Percentiles rank a stretch among this genome's conserved stretches.
phyloP scores from a whole-genome alignment of 2,888 invertebrate species.

The Caenorhabditis imperialis region DNA sequence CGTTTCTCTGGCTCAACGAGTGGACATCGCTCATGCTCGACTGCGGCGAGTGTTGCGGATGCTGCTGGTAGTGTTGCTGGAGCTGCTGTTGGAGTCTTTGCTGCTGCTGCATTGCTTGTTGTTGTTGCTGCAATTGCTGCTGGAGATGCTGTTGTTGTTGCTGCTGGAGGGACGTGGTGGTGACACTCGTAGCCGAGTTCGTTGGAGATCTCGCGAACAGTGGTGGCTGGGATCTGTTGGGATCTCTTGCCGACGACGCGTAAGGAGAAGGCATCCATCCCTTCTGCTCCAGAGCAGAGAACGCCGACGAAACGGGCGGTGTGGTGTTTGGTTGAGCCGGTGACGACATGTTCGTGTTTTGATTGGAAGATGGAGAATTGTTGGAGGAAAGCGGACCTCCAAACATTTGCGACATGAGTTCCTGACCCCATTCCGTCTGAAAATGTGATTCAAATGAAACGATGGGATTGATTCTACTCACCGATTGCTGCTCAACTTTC shows the following conservation, averaged over 20 bases:
- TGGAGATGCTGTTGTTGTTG: conserved; percentile 28
- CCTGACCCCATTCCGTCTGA: conserved; percentile 18
- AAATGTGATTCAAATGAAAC: too few species aligned
- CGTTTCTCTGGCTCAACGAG: background rate
- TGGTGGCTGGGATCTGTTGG: conserved; percentile 20
- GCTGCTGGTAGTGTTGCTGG: conserved; percentile 31
- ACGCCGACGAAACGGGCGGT: conserved; percentile 1
- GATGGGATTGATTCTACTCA: too few species aligned
- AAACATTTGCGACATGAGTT: background rate
- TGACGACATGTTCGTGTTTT: background rate
- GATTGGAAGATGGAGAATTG: background rate
- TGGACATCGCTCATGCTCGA: conserved; percentile 14
- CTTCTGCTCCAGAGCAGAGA: conserved; percentile 17
- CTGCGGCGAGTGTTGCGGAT: conserved; percentile 20
- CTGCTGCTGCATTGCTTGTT: conserved; percentile 29
- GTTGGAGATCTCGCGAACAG: conserved; percentile 40
- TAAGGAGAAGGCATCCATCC: conserved; percentile 29
- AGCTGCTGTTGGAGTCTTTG: conserved; percentile 17
- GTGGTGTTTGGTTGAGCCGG: background rate
- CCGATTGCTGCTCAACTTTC: too few species aligned
- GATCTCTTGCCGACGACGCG: conserved; percentile 13
- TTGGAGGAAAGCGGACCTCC: conserved; percentile 11
- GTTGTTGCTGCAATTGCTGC: conserved; percentile 39
- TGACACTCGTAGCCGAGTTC: background rate
- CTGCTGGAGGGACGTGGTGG: conserved; percentile 6